Evolutionary conservation across 2,888 invertebrate genomes (phyloP), one percentile per base, ranked within the genome.

Genomic region (Acleris literana): DNA sequence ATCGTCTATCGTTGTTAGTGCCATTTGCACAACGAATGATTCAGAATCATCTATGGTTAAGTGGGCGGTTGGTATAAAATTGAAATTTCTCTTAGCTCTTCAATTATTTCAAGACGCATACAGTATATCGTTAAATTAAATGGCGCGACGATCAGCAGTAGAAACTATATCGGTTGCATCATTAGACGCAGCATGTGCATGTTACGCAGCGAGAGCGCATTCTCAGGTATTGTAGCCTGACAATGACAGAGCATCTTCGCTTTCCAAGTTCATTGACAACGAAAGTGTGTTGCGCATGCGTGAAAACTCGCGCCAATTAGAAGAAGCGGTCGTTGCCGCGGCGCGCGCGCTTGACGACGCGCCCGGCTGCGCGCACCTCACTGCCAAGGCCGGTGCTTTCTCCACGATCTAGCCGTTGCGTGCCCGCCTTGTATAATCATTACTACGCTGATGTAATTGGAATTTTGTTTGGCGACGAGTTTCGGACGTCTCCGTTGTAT

Each of bases 261-360:
- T 92, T 91, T 91, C 90, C 88, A 91, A 91, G 92, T 92, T 92
- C 92, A 91, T 86, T 91, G 91, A 88, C 91, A 92, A 92, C 81
- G 92, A 92, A 90, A 92, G 92, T 92, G 84, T 83, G 84, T 83
- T 80, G 84, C 80, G 84, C 83, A 83, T 86, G 87, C 88, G 90
- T 91, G 91, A 88, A 90, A 91, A 88, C 86, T 87, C 82, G 85
- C 83, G 84, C 81, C 84, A 84, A 87, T 86, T 87, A 85, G 71
- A 75, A 77, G 65, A 54, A 52, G 59, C 65, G 69, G 70, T 70
- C 70, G 72, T 74, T 76, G 80, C 74, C 70, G 72, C 58, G 58
- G 69, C 60, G 46, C 68, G 72, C 78, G 76, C 69, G 72, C 67
- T 55, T 72, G 69, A 70, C 78, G 83, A 75, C 81, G 76, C 81